Conservation (phyloP, 2,888 invertebrate genomes). For the Bembecia ichneumoniformis region DNA sequence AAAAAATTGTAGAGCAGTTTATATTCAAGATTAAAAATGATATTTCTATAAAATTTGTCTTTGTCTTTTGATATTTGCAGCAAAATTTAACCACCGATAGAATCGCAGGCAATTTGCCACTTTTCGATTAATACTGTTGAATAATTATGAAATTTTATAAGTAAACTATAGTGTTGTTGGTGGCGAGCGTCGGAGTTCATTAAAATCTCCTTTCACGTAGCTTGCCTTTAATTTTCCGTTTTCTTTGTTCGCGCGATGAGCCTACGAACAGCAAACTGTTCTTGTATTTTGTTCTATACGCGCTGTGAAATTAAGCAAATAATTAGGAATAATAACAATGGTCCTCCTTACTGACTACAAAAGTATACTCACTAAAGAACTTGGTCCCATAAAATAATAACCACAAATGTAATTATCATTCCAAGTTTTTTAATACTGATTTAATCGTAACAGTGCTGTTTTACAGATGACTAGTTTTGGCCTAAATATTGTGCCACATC, state of each 20-base stretch:
- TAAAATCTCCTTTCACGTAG: constrained; percentile 64
- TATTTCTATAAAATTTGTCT: too few species aligned
- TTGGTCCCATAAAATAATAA: not conserved
- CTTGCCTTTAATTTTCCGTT: constrained; percentile 67
- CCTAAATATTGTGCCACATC: too few species aligned
- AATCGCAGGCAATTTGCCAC: not conserved
- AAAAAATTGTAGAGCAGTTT: too few species aligned
- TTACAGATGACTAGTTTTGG: too few species aligned
- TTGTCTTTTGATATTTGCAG: too few species aligned
- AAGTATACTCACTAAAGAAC: not conserved
- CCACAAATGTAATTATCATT: too few species aligned
- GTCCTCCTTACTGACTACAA: not conserved
- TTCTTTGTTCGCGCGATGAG: constrained; percentile 55
- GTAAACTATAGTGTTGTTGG: constrained; percentile 61
- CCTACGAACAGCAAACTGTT: constrained; percentile 43
- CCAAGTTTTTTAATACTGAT: too few species aligned
- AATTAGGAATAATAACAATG: constrained; percentile 1
- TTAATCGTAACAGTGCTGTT: too few species aligned
- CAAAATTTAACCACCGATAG: too few species aligned
- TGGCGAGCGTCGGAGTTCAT: constrained; percentile 56
- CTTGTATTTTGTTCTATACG: constrained; percentile 26
- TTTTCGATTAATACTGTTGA: constrained; percentile 16
- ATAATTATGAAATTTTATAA: constrained; percentile 47
- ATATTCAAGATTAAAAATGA: too few species aligned
- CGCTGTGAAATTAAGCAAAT: constrained; percentile 12